Evolutionary conservation across 2,113 vertebrate species (phyloP), one percentile per base, ranked within the genome.

Genomic region (Ptilonorhynchus violaceus): DNA sequence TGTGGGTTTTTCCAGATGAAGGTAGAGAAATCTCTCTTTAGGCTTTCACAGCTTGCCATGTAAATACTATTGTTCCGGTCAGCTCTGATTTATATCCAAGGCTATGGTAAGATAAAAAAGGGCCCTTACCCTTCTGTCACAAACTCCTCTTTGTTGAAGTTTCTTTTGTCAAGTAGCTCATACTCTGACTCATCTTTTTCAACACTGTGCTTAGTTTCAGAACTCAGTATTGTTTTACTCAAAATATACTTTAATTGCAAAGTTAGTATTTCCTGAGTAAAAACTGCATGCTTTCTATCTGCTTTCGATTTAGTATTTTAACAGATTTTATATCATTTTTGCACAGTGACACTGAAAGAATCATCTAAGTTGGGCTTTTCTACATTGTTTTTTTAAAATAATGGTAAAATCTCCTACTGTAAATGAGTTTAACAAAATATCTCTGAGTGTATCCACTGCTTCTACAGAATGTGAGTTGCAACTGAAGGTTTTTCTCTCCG

Each of bases 1-100:
- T 96, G 95, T 59, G 96, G 69, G 70, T 56, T 96, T 95, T 94
- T 97, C 81, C 88, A 96, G 96, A 96, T 96, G 96, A 96, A 94
- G 95, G 91, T 91, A 79, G 94, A 95, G 95, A 97, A 97, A 93
- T 96, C 95, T 95, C 92, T 96, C 80, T 96, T 97, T 96, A 94
- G 94, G 85, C 93, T 96, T 95, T 97, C 96, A 97, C 96, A 98
- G 96, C 96, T 98, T 97, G 96, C 92, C 92, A 64, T 96, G 88
- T 90, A 97, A 96, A 88, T 67, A 90, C 89, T 85, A 88, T 95
- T 93, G 74, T 97, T 90, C 82, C 4, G 6, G 91, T 94, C 95
- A 96, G 95, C 94, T 94, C 79, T 96, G 94, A 95, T 75, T 89
- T 93, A 86, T 86, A 90, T 92, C 93, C 84, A 85, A 88, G 76